Percentiles rank a stretch among this genome's conserved stretches.
Evolutionary conservation across 2,113 vertebrate species (phyloP).

Genomic region (Menura novaehollandiae): DNA sequence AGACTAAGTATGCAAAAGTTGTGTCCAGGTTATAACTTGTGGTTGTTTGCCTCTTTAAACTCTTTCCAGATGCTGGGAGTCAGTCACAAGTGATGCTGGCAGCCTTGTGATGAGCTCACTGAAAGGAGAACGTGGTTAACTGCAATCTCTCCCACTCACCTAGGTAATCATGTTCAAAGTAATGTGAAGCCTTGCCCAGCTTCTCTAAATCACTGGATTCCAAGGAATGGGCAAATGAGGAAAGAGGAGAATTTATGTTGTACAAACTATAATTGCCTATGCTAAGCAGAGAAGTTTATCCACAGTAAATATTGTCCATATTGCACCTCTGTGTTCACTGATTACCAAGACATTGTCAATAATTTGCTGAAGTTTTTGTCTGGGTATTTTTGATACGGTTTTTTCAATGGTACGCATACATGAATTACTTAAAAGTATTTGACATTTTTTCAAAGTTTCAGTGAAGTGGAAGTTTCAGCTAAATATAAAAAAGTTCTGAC

Average conservation of each 20-base stretch:
- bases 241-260: neutral
- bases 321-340: neutral
- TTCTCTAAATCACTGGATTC: neutral
- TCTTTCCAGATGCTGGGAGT: neutral
- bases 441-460: neutral
- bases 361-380: neutral
- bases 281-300: neutral
- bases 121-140: neutral
- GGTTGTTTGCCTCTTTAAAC: conserved; percentile 34
- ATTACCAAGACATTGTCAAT: neutral
- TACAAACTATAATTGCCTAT: neutral
- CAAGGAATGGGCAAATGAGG: neutral
- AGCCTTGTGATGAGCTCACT: neutral
- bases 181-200: neutral
- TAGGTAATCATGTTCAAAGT: neutral
- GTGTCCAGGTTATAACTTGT: neutral
- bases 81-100: conserved; percentile 11
- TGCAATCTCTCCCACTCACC: neutral
- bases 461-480: neutral
- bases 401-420: neutral
- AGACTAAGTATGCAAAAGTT: neutral
- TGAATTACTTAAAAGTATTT: neutral
- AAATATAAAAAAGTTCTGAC: neutral
- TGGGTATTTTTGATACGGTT: neutral
- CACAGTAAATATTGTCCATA: neutral